Evolutionary conservation across 2,888 invertebrate genomes (phyloP).

Genomic region (Dryobotodes eremita): DNA sequence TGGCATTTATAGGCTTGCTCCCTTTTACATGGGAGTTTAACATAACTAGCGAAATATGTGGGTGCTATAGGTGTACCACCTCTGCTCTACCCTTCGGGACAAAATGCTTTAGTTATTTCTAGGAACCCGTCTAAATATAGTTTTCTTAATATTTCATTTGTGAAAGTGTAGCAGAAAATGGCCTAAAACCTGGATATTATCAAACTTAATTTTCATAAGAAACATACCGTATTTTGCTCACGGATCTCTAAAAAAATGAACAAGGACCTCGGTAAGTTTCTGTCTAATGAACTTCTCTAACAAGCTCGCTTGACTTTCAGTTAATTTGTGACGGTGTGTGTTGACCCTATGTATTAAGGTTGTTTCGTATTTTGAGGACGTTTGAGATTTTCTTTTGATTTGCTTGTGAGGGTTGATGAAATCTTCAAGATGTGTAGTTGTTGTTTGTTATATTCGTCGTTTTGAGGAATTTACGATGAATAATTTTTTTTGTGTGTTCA

Average conservation of each 20-base stretch:
- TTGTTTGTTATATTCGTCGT: background rate
- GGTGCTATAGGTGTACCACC: background rate
- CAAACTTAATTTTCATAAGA: constrained; percentile 2
- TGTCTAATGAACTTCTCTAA: constrained; percentile 62
- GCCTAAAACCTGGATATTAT: background rate
- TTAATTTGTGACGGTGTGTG: constrained; percentile 60
- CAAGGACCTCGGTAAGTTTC: constrained; percentile 50
- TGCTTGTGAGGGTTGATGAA: background rate
- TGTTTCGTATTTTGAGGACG: constrained; percentile 31
- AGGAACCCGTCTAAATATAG: background rate
- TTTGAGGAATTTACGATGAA: background rate
- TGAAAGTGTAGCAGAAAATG: background rate
- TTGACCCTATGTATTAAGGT: constrained; percentile 45
- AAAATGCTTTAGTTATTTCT: background rate
- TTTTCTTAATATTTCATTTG: background rate
- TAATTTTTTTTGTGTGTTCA: too few species aligned
- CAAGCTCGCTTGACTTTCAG: constrained; percentile 63
- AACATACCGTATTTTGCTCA: background rate
- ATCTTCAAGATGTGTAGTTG: background rate
- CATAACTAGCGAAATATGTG: background rate
- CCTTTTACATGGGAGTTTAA: background rate
- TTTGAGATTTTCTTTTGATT: constrained; percentile 24
- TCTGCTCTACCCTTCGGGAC: background rate
- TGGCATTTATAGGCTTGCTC: background rate
- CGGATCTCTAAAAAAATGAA: constrained; percentile 61